These are phyloP conservation scores for Ochropleura plecta DNA, from an alignment of 2,888 invertebrate species.

Conservation along the genomic window DNA sequence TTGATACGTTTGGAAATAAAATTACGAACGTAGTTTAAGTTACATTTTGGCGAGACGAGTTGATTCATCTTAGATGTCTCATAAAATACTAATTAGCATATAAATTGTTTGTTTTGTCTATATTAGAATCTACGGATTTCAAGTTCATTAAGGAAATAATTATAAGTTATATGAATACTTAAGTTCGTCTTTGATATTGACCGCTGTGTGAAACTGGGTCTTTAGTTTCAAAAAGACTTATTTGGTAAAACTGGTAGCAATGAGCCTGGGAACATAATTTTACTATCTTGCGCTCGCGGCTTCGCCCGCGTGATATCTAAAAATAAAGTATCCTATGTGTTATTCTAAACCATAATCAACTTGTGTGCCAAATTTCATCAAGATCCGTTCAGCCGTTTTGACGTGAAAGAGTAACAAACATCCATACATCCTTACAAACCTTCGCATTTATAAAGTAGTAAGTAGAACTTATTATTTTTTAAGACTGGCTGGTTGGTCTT, in stretches of 20 bases:
- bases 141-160: constrained; percentile 32
- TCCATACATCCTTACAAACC: too few relatives aligned
- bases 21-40: background rate
- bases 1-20: background rate
- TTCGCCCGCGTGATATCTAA: too few relatives aligned
- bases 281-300: too few relatives aligned
- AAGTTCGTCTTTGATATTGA: constrained; percentile 29
- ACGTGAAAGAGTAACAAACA: too few relatives aligned
- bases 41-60: constrained; percentile 25
- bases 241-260: constrained; percentile 9
- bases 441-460: too few relatives aligned
- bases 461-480: too few relatives aligned
- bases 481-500: too few relatives aligned
- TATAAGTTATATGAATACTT: background rate
- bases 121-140: constrained; percentile 21
- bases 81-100: constrained; percentile 50
- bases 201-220: constrained; percentile 12
- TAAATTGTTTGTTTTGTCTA: constrained; percentile 53
- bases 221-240: background rate
- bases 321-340: too few relatives aligned
- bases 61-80: constrained; percentile 39
- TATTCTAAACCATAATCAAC: too few relatives aligned
- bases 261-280: background rate
- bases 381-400: too few relatives aligned
- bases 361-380: too few relatives aligned